Evolutionary conservation across 1,140 invertebrate genomes (phyloP).

Genomic region (Trissolcus basalis): DNA sequence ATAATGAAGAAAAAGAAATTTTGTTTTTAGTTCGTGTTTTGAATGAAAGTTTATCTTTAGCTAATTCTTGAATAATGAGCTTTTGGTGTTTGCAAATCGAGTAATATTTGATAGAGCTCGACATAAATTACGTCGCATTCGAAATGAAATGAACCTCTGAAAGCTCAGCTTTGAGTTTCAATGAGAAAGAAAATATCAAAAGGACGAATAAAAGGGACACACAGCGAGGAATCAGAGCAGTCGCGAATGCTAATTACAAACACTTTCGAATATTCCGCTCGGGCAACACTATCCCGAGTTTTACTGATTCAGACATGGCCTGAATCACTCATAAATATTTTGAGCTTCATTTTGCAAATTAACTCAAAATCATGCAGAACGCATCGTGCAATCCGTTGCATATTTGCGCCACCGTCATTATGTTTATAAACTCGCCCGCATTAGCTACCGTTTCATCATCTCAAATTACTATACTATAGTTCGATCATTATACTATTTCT

Average conservation of each 20-base stretch:
- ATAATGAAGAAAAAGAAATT: too few relatives aligned
- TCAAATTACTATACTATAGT: too few relatives aligned
- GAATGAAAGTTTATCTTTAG: too few relatives aligned
- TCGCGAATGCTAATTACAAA: constrained; percentile 42
- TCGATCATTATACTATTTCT: too few relatives aligned
- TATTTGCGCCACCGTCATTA: constrained; percentile 16
- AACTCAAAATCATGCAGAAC: constrained; percentile 27
- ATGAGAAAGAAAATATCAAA: constrained; percentile 16
- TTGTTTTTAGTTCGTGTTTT: too few relatives aligned
- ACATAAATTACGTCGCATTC: constrained; percentile 40
- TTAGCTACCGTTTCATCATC: too few relatives aligned
- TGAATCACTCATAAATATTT: constrained; percentile 46
- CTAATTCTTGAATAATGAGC: too few relatives aligned
- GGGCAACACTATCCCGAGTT: constrained; percentile 19
- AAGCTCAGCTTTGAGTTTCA: constrained; percentile 24
- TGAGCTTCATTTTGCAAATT: constrained; percentile 43
- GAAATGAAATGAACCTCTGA: constrained; percentile 39
- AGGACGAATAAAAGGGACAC: constrained; percentile 2
- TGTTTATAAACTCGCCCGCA: constrained; percentile 9
- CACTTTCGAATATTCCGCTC: constrained; percentile 40
- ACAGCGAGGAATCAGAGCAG: constrained; percentile 3
- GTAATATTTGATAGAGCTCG: constrained; percentile 22
- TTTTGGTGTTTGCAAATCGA: constrained; percentile 14
- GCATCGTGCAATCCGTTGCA: constrained; percentile 1
- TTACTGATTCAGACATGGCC: constrained; percentile 11